Evolutionary conservation across 1,140 invertebrate species (phyloP).

Genomic region (Temnothorax nylanderi): DNA sequence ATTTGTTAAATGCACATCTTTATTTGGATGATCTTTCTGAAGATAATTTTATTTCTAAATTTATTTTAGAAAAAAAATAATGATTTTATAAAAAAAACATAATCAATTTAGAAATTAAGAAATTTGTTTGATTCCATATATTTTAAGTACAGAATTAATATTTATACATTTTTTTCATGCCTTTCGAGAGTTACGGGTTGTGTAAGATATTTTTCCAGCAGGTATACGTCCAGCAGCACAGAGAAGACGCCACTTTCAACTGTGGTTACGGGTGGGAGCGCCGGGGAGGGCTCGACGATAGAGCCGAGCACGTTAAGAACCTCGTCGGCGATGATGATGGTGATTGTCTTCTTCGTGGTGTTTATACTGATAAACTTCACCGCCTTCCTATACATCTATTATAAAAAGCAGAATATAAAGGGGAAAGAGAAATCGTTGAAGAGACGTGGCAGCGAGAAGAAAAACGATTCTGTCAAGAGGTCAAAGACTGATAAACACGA

Average conservation of each 20-base stretch:
- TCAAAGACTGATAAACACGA: conserved; percentile 76
- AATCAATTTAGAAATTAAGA: not conserved
- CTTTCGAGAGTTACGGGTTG: not conserved
- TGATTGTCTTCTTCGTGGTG: conserved; percentile 91
- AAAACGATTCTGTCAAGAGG: conserved; percentile 71
- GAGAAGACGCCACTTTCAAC: conserved; percentile 10
- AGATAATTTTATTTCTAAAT: not conserved
- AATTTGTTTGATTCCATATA: not conserved
- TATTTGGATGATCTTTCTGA: not conserved
- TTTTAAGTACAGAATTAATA: not conserved
- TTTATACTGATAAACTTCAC: conserved; percentile 94
- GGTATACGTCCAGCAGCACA: not conserved
- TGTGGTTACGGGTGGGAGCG: not conserved
- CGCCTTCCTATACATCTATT: conserved; percentile 91
- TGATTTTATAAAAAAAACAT: too few relatives aligned
- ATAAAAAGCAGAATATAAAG: conserved; percentile 89
- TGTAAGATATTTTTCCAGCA: not conserved
- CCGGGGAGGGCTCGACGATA: not conserved
- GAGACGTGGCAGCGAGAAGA: conserved; percentile 77
- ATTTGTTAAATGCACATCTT: not conserved
- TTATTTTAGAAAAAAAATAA: not conserved
- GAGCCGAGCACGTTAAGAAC: conserved; percentile 71
- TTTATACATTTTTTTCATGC: not conserved
- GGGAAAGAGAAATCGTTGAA: conserved; percentile 85
- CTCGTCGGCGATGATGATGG: conserved; percentile 88